Base-by-base conservation (phyloP, 2,888 invertebrate genomes). In the Polyommatus iphigenia region DNA sequence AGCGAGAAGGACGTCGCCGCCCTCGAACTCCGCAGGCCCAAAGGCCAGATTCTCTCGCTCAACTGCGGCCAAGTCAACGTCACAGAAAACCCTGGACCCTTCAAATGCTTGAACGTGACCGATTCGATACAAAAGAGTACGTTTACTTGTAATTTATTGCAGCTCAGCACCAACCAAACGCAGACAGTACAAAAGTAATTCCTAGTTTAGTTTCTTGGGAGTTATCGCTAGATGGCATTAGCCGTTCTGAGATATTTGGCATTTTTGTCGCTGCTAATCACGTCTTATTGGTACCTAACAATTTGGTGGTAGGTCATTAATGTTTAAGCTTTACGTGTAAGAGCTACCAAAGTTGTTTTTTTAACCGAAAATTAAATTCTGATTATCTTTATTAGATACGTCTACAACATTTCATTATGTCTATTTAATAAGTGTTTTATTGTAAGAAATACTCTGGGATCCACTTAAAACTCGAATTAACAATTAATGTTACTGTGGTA, bases 71-170 rank as follows among this genome's bases (percentile, higher is more conserved):
- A 32, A 18, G 67, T 67, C 1, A 32, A 67, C 29, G 29, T 67
- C 29, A 67, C 29, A 67, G 15, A 29, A 15, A 67, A 67, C 67
- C 5, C 29, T 67, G 67, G 67, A 29, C 29, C 67, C 50, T 86
- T 90, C 71, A 87, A 85, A 29, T 92, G 92, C 67, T 81, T 13
- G 7, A 50, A 73, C n/a, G 24, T 75, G 2, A 75, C 20, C 20
- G 29, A 29, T 1, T 83, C 82, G 2, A 78, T 84, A 0, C 54
- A 85, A 0, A 83, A 82, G 1, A 88, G 89, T 2, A 59, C 82
- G 0, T 87, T 90, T 78, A 81, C 83, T 0, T 91, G 91, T 78
- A 85, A 83, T 71, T 91, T 87, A 79, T 81, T 82, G 20, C 86
- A 88, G 0, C 82, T 85, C 6, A 82, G 78, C 67, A 54, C 54